Base-by-base conservation (phyloP, 1,140 invertebrate genomes). In the Zaprionus tsacasi region DNA sequence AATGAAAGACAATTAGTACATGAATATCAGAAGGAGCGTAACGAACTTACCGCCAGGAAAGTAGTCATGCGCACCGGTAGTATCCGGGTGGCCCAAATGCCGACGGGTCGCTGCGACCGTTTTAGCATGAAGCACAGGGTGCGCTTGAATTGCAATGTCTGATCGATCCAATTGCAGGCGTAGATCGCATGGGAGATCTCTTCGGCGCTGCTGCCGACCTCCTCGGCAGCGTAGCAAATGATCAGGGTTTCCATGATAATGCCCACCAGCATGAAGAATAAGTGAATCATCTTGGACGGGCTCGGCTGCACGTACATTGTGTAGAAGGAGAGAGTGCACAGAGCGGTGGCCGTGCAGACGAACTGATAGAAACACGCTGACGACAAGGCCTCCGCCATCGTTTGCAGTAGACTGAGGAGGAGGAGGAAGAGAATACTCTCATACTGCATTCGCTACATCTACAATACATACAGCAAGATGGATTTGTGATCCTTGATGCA, bases 401-500 rank as follows among this genome's bases (percentile, higher is more conserved):
- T 58, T 0, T 17, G 40, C 40, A 45, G 40, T 17, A 45, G 40
- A 0, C 59, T 11, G 1, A 80, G 10, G 15, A 30, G 3, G 21
- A 10, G 1, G 12, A 58, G 17, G 1, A 7, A 58, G 17, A 36
- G 11, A 33, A 12, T 17, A 33, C 40, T 17, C 4, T 12, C n/a
- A 17, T 12, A 3, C 27, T 45, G 13, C 11, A 6, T 6, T 30
- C 48, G 10, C 21, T 21, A 33, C n/a, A 43, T 40, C 11, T 13
- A 1, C 38, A 13, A 8, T 40, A 68, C 68, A 13, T 55, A 85
- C 82, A 68, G 17, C 50, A 90, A 33, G 17, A 91, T 73, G 0
- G 25, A 58, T 65, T 91, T 65, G 35, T 91, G 91, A 48, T 90
- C 86, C 15, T 68, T 17, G 13, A 91, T 88, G 67, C 60, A 88